phyloP scores from a whole-genome alignment of 2,888 invertebrate genomes.

The Athalia cordata region DNA sequence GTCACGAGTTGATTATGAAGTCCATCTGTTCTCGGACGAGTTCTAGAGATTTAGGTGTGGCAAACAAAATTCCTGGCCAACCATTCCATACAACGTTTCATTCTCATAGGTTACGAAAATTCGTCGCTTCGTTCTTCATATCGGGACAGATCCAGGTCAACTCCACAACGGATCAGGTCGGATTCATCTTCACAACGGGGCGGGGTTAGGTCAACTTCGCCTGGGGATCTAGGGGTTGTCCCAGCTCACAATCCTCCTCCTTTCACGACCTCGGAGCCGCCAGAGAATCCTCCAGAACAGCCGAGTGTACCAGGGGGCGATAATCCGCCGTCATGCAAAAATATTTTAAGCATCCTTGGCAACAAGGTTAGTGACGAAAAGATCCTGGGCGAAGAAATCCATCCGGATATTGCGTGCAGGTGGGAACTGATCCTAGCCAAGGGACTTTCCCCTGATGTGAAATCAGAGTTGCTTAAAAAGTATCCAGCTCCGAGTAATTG shows the following conservation, averaged over 20 bases:
- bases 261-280: not conserved
- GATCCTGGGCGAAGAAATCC: not conserved
- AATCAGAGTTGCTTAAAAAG: not conserved
- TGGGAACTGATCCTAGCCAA: not conserved
- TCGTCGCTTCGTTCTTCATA: not conserved
- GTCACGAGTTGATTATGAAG: slow-evolving; percentile 8
- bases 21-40: slow-evolving; percentile 4
- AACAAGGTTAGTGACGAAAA: not conserved
- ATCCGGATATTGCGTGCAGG: not conserved
- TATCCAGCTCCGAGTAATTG: not conserved
- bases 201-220: no score
- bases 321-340: not conserved
- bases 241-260: not conserved
- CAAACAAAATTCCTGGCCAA: not conserved
- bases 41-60: not conserved
- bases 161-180: not conserved
- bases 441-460: not conserved
- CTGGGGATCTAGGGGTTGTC: not conserved
- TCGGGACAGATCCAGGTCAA: not conserved
- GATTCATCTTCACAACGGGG: no score
- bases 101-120: not conserved
- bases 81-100: not conserved
- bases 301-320: not conserved
- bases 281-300: not conserved
- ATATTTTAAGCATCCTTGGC: slow-evolving; percentile 1